phyloP scores from a whole-genome alignment of 2,888 invertebrate genomes.

The Conops quadrifasciatus region DNA sequence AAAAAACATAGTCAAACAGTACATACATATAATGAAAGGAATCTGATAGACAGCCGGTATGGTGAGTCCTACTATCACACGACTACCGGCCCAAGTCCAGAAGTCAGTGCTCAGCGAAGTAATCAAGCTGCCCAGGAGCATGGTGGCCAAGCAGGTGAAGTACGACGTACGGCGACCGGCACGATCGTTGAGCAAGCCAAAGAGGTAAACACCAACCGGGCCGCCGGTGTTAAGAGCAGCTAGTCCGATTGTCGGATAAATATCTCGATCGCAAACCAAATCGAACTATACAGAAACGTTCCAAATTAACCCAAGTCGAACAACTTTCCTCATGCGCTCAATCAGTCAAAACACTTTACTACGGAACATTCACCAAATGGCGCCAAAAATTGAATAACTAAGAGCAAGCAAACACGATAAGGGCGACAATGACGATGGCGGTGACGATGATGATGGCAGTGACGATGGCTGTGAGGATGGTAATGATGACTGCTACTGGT shows the following conservation, averaged over 20 bases:
- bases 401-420: too few relatives aligned
- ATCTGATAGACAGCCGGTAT: conserved; percentile 94
- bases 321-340: too few relatives aligned
- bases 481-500: too few relatives aligned
- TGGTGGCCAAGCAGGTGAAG: conserved; percentile 83
- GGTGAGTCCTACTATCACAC: conserved; percentile 86
- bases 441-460: too few relatives aligned
- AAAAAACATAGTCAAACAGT: conserved; percentile 34
- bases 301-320: too few relatives aligned
- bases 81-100: conserved; percentile 83
- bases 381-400: too few relatives aligned
- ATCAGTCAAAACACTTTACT: too few relatives aligned
- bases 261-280: conserved; percentile 85
- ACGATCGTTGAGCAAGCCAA: conserved; percentile 86
- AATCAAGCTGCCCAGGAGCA: conserved; percentile 80
- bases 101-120: conserved; percentile 82
- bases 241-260: conserved; percentile 87
- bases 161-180: conserved; percentile 87
- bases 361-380: too few relatives aligned
- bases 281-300: too few relatives aligned
- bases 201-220: conserved; percentile 88
- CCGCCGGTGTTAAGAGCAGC: conserved; percentile 88
- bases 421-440: too few relatives aligned
- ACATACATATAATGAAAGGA: conserved; percentile 92
- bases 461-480: too few relatives aligned